phyloP scores from a whole-genome alignment of 2,113 vertebrate species.

The Aleadryas rufinucha region DNA sequence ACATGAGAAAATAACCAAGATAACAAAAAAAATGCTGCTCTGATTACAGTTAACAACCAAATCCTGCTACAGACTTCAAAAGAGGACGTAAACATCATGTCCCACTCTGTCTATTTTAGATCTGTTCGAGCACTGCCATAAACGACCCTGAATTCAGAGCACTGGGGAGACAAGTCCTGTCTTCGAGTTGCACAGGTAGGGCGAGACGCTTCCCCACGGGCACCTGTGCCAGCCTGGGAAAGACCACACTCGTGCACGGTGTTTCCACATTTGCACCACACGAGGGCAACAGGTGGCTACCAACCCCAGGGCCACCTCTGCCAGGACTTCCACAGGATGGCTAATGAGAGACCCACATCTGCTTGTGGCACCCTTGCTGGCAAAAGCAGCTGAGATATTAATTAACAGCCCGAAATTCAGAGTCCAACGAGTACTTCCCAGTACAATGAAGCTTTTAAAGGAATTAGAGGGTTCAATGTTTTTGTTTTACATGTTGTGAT shows the following conservation, averaged over 20 bases:
- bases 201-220: fast-evolving
- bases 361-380: not conserved
- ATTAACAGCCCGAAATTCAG: not conserved
- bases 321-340: not conserved
- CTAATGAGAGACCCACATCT: not conserved
- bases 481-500: not conserved
- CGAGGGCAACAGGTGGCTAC: not conserved
- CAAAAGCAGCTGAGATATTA: not conserved
- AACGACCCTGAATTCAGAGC: not conserved
- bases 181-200: not conserved
- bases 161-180: not conserved
- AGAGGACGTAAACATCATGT: not conserved
- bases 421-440: not conserved
- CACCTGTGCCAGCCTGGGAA: not conserved
- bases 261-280: not conserved
- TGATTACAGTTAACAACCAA: not conserved
- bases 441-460: not conserved
- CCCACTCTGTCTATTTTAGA: not conserved
- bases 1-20: not conserved
- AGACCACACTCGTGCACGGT: fast-evolving
- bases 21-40: not conserved
- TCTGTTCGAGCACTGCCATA: not conserved
- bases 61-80: not conserved
- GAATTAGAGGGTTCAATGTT: fast-evolving
- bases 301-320: not conserved